Percentiles rank a stretch among this genome's conserved stretches.
Evolutionary conservation across 2,888 invertebrate genomes (phyloP).

Genomic region (Sarcophaga carnaria): DNA sequence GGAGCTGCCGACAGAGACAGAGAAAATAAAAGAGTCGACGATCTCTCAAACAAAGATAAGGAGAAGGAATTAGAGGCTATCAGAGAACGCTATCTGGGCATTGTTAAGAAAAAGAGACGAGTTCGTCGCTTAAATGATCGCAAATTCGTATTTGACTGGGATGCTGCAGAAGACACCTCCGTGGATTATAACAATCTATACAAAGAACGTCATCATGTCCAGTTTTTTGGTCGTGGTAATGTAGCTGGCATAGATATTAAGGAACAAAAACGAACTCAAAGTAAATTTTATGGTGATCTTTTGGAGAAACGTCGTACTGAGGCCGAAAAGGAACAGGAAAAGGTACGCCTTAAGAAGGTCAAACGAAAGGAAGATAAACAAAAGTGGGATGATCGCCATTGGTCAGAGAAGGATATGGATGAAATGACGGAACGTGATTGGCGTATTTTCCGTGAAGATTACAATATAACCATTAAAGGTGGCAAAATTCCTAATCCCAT

Average conservation of each 20-base stretch:
- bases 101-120: constrained; percentile 95
- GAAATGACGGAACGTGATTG: constrained; percentile 99
- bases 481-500: constrained; percentile 98
- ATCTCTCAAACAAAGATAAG: constrained; percentile 88
- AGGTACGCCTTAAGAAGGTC: constrained; percentile 94
- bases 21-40: constrained; percentile 81
- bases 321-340: constrained; percentile 98
- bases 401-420: constrained; percentile 95
- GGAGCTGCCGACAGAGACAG: constrained; percentile 78
- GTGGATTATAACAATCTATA: constrained; percentile 98
- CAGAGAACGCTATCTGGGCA: constrained; percentile 96
- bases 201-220: constrained; percentile 97
- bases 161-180: constrained; percentile 98
- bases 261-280: constrained; percentile 96
- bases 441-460: constrained; percentile 99
- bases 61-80: constrained; percentile 97
- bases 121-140: constrained; percentile 97
- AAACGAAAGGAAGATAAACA: constrained; percentile 98
- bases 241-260: constrained; percentile 97
- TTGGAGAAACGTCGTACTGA: constrained; percentile 97
- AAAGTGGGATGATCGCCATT: constrained; percentile 99
- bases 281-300: constrained; percentile 97
- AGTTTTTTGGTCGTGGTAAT: constrained; percentile 98
- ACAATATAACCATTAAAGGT: constrained; percentile 98
- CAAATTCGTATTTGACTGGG: constrained; percentile 99